Evolutionary conservation across 2,113 vertebrate species (phyloP).

Genomic region (Pachycephala philippinensis): DNA sequence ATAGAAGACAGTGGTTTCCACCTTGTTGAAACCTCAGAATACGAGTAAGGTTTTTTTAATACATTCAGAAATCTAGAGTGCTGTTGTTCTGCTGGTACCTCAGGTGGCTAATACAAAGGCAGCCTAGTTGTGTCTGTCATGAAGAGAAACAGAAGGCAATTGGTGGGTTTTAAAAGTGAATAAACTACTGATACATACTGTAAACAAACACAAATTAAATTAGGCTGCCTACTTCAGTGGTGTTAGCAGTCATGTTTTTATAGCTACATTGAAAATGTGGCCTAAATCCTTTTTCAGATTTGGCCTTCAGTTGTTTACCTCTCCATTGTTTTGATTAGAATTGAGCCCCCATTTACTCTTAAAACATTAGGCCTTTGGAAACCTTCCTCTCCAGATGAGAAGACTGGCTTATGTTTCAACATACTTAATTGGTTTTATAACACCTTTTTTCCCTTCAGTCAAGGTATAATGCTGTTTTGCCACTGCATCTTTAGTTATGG

Average conservation of each 20-base stretch:
- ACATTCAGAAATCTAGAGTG: neutral
- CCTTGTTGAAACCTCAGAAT: neutral
- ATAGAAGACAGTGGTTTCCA: neutral
- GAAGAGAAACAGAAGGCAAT: neutral
- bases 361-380: neutral
- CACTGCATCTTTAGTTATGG: neutral
- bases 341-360: neutral
- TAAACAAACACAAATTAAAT: neutral
- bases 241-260: neutral
- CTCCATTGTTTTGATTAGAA: neutral
- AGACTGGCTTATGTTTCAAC: neutral
- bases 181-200: neutral
- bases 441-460: neutral
- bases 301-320: neutral
- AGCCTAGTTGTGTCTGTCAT: neutral
- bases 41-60: neutral
- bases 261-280: neutral
- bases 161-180: neutral
- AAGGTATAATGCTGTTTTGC: neutral
- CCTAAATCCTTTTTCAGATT: neutral
- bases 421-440: neutral
- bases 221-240: neutral
- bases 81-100: neutral
- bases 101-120: neutral
- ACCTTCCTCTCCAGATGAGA: neutral